Conservation (phyloP, 2,888 invertebrate species). For the Allygus modestus region DNA sequence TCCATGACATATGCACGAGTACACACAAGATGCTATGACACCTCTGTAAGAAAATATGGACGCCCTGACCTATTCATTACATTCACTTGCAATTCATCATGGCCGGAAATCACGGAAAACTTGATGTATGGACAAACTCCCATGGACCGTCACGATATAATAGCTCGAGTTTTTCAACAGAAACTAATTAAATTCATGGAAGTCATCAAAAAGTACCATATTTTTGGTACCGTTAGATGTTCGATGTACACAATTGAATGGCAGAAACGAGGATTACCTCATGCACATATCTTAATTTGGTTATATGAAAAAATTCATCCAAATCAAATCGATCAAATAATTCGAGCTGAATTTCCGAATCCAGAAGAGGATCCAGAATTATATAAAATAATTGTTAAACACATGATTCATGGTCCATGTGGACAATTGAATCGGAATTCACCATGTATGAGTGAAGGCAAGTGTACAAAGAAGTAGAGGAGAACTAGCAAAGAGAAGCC, state of each 20-base stretch:
- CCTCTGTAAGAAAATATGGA: slow-evolving; percentile 70
- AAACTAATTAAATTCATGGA: slow-evolving; percentile 63
- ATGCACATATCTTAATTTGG: slow-evolving; percentile 69
- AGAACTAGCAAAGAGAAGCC: no score
- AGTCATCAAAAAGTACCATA: no score
- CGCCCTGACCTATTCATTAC: slow-evolving; percentile 71
- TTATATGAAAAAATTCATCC: slow-evolving; percentile 26
- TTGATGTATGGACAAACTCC: slow-evolving; percentile 63
- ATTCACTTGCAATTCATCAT: no score
- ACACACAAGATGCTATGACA: no score
- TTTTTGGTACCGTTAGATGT: slow-evolving; percentile 67
- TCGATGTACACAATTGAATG: slow-evolving; percentile 68
- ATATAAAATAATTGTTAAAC: slow-evolving; percentile 69
- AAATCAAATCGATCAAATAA: slow-evolving; percentile 50
- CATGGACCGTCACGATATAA: slow-evolving; percentile 72
- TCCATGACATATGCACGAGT: slow-evolving; percentile 71
- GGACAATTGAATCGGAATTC: no score
- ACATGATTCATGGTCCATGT: slow-evolving; percentile 74
- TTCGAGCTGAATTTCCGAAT: slow-evolving; percentile 71
- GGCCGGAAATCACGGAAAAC: slow-evolving; percentile 66
- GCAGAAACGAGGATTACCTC: no score
- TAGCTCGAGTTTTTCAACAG: no score
- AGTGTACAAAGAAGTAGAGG: no score
- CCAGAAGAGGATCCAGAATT: slow-evolving; percentile 68
- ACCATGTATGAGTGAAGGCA: no score